These are phyloP conservation scores for Dreissena polymorpha DNA, from an alignment of 1,140 invertebrate species.

Conservation along the genomic window DNA sequence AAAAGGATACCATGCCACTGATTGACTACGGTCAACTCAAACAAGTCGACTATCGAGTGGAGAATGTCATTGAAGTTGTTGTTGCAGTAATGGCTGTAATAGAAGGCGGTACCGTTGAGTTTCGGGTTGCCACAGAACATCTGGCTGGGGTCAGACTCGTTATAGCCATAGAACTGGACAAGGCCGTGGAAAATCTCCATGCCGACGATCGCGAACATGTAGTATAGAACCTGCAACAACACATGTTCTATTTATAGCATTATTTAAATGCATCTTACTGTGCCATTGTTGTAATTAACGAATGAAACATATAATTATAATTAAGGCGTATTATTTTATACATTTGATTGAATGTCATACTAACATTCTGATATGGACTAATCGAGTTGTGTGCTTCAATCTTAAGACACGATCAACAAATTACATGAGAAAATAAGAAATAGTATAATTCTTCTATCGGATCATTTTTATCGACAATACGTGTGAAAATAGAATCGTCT, in stretches of 20 bases:
- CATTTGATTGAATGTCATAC: too few species aligned
- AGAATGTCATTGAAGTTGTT: slow-evolving; percentile 82
- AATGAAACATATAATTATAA: too few species aligned
- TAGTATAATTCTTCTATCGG: too few species aligned
- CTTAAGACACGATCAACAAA: too few species aligned
- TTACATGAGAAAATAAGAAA: too few species aligned
- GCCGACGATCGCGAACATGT: slow-evolving; percentile 82
- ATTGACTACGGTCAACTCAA: slow-evolving; percentile 82
- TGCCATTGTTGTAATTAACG: too few species aligned
- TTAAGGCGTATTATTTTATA: too few species aligned
- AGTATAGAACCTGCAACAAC: slow-evolving; percentile 80
- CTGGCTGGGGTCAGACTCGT: slow-evolving; percentile 44
- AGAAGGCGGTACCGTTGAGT: slow-evolving; percentile 79
- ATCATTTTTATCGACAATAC: too few species aligned
- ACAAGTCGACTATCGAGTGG: slow-evolving; percentile 80
- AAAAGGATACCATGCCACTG: slow-evolving; percentile 83
- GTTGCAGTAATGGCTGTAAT: slow-evolving; percentile 80
- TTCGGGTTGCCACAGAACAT: slow-evolving; percentile 79
- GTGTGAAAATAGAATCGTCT: too few species aligned
- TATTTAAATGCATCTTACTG: neutral
- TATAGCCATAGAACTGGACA: slow-evolving; percentile 76
- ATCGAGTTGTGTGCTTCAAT: too few species aligned
- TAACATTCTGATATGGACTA: too few species aligned
- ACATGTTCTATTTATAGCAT: neutral
- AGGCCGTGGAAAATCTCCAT: slow-evolving; percentile 81